phyloP scores from a whole-genome alignment of 1,140 invertebrate genomes.

The Drosophila pachea region DNA sequence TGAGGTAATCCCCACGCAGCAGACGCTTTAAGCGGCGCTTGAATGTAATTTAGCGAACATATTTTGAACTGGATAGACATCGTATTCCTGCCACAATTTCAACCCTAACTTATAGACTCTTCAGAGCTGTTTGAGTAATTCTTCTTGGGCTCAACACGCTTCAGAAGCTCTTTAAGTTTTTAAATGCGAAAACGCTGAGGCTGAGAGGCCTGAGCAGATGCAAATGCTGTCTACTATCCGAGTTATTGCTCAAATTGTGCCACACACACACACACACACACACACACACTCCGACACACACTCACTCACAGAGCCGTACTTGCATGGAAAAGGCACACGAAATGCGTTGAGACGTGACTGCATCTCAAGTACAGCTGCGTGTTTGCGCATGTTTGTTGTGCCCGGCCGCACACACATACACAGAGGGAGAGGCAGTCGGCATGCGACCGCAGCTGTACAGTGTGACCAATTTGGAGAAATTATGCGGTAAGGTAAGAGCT shows the following conservation, averaged over 20 bases:
- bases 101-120: too few relatives aligned
- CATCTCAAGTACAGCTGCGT: conserved; percentile 30
- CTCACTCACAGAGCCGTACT: conserved; percentile 43
- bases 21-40: background rate
- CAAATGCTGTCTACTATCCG: conserved; percentile 22
- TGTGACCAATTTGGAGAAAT: background rate
- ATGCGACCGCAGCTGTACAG: background rate
- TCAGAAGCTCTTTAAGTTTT: conserved; percentile 27
- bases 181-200: too few relatives aligned
- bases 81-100: too few relatives aligned
- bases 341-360: conserved; percentile 1
- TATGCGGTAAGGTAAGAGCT: background rate
- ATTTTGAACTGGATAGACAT: too few relatives aligned
- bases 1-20: conserved; percentile 23
- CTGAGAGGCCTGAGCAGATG: conserved; percentile 12
- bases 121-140: background rate
- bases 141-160: background rate
- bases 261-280: conserved; percentile 25
- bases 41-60: too few relatives aligned
- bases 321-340: background rate
- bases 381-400: conserved; percentile 51
- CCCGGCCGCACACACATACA: conserved; percentile 33
- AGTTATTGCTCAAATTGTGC: conserved; percentile 56
- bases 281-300: conserved; percentile 6
- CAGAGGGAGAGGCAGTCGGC: conserved; percentile 25